Conservation (phyloP, 2,113 vertebrate genomes). For the Mesocricetus auratus region DNA sequence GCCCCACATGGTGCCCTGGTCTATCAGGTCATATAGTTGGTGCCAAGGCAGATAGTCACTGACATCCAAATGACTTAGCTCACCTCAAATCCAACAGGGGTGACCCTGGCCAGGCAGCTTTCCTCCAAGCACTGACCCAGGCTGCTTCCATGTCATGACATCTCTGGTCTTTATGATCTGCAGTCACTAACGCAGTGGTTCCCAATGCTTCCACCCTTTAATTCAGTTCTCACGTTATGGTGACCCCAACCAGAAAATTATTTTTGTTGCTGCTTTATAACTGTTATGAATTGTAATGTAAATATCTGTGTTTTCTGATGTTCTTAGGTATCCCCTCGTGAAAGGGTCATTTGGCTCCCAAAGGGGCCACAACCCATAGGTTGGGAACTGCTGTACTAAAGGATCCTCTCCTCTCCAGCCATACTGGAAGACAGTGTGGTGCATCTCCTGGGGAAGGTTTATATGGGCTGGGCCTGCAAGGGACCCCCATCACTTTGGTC, state of each 20-base stretch:
- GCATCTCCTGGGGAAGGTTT: not conserved
- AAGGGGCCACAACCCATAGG: no score
- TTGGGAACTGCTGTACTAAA: not conserved
- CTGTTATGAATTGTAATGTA: no score
- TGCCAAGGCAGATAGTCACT: not conserved
- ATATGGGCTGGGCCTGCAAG: not conserved
- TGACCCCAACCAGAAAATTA: no score
- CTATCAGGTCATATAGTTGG: not conserved
- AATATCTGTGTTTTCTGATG: no score
- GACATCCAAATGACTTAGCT: not conserved
- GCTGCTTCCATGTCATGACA: not conserved
- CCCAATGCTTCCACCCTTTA: no score
- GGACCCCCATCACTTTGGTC: not conserved
- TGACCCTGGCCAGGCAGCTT: not conserved
- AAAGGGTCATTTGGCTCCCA: no score
- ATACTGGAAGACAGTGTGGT: not conserved
- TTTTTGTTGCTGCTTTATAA: no score
- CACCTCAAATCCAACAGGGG: not conserved
- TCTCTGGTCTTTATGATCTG: not conserved
- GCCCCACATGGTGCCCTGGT: not conserved
- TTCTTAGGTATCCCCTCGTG: no score
- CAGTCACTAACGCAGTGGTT: not conserved
- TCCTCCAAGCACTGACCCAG: not conserved
- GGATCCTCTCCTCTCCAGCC: not conserved
- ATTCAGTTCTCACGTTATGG: no score